Evolutionary conservation across 2,888 invertebrate genomes (phyloP), one percentile per base, ranked within the genome.

Genomic region (Ectemnius continuus): DNA sequence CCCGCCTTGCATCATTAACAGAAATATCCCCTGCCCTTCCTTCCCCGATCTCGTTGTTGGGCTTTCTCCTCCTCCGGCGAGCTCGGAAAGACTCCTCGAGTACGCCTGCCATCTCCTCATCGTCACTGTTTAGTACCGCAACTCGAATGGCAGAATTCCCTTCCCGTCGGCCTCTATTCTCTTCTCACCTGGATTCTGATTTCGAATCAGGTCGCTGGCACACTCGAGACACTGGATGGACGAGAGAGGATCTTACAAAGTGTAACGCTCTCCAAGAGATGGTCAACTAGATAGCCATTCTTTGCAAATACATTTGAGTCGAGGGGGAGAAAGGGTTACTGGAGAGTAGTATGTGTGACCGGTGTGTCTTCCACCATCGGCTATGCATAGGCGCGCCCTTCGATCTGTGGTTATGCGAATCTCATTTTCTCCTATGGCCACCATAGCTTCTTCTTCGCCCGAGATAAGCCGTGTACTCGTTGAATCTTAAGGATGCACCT

Each of bases 401-500:
- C 82, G 76, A 80, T 78, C 67, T 73, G 63, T 57, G 78, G 75
- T 75, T 81, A 83, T 79, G 69, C 83, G 82, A 82, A 81, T 82
- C 82, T 82, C 82, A 83, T 82, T 82, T 82, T 81, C 83, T 77
- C 74, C 83, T 76, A 82, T 74, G 59, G 77, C 83, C 79, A 13
- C 73, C 79, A 69, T 83, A 84, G 79, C 82, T 83, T 75, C 76
- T 84, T 75, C 71, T 70, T 73, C 67, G 76, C 58, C 64, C 71
- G 84, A 81, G 83, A 83, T 83, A 83, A 83, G 82, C 79, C 82
- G 82, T 75, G 84, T 78, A 76, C 73, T 71, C 83, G 76, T 74
- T 77, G 82, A 78, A 83, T 79, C 75, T 81, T 78, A 81, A 83
- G 84, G 76, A 83, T 81, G 77, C 81, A 74, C 62, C 73, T 65